Evolutionary conservation across 2,113 vertebrate species (phyloP).

Genomic region (Daphoenositta chrysoptera): DNA sequence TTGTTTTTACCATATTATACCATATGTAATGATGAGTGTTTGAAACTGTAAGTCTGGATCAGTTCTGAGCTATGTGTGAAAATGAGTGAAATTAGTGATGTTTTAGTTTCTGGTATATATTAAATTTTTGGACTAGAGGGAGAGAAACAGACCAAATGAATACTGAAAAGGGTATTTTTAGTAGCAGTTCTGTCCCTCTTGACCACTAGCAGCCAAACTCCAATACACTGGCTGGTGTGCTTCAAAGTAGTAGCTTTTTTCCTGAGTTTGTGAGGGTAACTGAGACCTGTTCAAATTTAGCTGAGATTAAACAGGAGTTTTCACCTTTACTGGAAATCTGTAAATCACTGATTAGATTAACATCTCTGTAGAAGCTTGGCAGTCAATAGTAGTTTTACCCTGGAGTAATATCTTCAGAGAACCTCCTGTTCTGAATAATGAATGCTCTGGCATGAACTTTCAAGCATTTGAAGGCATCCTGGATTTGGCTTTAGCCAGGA

Average conservation of each 20-base stretch:
- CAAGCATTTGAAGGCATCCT: background rate
- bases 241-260: background rate
- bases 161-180: background rate
- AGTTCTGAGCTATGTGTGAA: background rate
- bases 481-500: background rate
- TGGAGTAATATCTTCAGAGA: background rate
- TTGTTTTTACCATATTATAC: background rate
- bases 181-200: background rate
- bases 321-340: background rate
- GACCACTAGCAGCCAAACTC: background rate
- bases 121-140: background rate
- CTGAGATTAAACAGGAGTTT: background rate
- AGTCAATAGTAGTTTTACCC: background rate
- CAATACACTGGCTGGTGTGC: background rate
- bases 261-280: background rate
- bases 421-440: background rate
- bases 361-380: slow-evolving; percentile 9
- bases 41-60: background rate
- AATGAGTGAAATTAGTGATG: background rate
- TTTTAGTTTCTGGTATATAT: background rate
- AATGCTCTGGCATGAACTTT: background rate
- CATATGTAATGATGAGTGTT: background rate
- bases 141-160: background rate
- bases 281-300: background rate
- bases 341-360: slow-evolving; percentile 17